Percentiles rank a stretch among this genome's conserved stretches.
These are phyloP conservation scores for Liodrosophila aerea DNA, from an alignment of 2,888 invertebrate species.

Conservation along the genomic window DNA sequence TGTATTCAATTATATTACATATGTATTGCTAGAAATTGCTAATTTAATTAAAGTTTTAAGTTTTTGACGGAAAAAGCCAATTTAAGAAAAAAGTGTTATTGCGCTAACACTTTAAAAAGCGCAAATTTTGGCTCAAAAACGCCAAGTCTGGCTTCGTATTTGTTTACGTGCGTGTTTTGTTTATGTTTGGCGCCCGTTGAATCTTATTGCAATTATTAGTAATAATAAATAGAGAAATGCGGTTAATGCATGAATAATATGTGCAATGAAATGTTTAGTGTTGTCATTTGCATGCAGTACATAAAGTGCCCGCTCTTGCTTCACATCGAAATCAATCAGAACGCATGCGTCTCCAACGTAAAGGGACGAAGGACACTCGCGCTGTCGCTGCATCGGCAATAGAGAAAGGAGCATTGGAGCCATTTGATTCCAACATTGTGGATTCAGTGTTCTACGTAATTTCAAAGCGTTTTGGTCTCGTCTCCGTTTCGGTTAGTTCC, in stretches of 20 bases:
- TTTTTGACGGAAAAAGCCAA: too few relatives aligned
- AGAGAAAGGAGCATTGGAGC: conserved; percentile 37
- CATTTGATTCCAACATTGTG: conserved; percentile 13
- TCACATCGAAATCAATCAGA: conserved; percentile 10
- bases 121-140: too few relatives aligned
- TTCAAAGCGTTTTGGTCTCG: conserved; percentile 44
- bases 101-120: too few relatives aligned
- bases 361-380: conserved; percentile 46
- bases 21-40: too few relatives aligned
- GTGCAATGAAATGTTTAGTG: too few relatives aligned
- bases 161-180: conserved; percentile 31
- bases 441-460: conserved; percentile 61
- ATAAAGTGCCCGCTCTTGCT: conserved; percentile 15
- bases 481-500: conserved; percentile 38
- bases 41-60: too few relatives aligned
- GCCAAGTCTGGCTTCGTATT: conserved; percentile 18
- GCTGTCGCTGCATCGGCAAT: conserved; percentile 15
- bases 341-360: conserved; percentile 42
- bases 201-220: conserved; percentile 3
- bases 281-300: too few relatives aligned
- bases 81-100: too few relatives aligned
- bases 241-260: not conserved
- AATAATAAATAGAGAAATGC: not conserved
- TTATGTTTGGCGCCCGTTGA: conserved; percentile 38
- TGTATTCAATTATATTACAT: too few relatives aligned